These are phyloP conservation scores for Centropus bengalensis DNA, from an alignment of 2,113 vertebrate species.

Conservation along the genomic window DNA sequence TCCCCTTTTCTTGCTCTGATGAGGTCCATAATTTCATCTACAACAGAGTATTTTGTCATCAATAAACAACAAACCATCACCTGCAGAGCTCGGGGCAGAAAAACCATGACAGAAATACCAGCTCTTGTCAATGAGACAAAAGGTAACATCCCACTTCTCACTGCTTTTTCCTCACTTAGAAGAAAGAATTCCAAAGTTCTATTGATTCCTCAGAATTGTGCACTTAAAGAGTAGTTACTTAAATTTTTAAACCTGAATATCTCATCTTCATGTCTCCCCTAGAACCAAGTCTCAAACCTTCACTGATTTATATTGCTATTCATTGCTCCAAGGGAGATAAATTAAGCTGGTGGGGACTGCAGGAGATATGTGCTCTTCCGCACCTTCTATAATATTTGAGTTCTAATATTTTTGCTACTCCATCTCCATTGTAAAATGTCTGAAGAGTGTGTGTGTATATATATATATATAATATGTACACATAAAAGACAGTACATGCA, in stretches of 20 bases:
- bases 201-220: neutral
- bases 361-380: neutral
- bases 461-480: too few relatives aligned
- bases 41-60: neutral
- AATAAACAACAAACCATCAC: neutral
- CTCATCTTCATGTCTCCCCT: neutral
- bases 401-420: neutral
- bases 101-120: neutral
- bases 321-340: neutral
- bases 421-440: neutral
- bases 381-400: neutral
- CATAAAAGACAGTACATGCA: neutral
- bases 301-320: neutral
- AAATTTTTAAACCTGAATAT: neutral
- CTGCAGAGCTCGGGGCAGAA: neutral
- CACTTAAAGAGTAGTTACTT: neutral
- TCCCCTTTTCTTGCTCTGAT: conserved; percentile 83
- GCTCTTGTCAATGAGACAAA: neutral
- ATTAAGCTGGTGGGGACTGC: neutral
- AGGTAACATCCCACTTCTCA: neutral
- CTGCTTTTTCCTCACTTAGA: neutral
- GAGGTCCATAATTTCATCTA: conserved; percentile 87
- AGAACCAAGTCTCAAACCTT: neutral
- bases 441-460: too few relatives aligned
- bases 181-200: neutral